Percentiles rank a stretch among this genome's conserved stretches.
Evolutionary conservation across 2,888 invertebrate species (phyloP).

Genomic region (Prenolepis imparis): DNA sequence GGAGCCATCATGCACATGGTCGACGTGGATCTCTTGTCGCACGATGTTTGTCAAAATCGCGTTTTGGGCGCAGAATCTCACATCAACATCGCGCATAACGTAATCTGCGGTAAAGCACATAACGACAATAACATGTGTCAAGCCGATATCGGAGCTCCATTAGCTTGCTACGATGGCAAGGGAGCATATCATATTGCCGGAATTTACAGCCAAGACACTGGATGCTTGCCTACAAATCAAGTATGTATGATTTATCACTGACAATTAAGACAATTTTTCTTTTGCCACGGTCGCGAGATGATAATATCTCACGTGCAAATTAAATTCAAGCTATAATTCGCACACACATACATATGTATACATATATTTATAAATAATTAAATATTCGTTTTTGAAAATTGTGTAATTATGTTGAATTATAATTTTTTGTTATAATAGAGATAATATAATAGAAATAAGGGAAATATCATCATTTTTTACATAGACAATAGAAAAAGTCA

Average conservation of each 20-base stretch:
- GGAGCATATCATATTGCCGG: slow-evolving; percentile 91
- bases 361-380: too few species aligned
- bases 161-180: slow-evolving; percentile 92
- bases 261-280: slow-evolving; percentile 23
- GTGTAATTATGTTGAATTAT: neutral
- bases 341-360: too few species aligned
- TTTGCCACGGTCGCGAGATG: neutral
- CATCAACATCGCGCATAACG: slow-evolving; percentile 89
- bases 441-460: neutral
- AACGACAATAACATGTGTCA: slow-evolving; percentile 92
- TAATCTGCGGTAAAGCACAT: slow-evolving; percentile 90
- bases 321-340: too few species aligned
- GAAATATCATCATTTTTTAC: neutral
- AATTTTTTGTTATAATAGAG: slow-evolving; percentile 6
- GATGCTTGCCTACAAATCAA: slow-evolving; percentile 87
- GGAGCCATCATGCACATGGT: slow-evolving; percentile 93
- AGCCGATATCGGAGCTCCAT: slow-evolving; percentile 93
- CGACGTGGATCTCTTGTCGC: slow-evolving; percentile 89
- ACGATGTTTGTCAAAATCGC: slow-evolving; percentile 89
- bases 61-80: slow-evolving; percentile 88
- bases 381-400: too few species aligned
- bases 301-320: too few species aligned
- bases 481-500: neutral
- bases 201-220: slow-evolving; percentile 92
- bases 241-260: slow-evolving; percentile 68